Evolutionary conservation across 1,140 invertebrate genomes (phyloP).

Genomic region (Lordiphosa stackelbergi): DNA sequence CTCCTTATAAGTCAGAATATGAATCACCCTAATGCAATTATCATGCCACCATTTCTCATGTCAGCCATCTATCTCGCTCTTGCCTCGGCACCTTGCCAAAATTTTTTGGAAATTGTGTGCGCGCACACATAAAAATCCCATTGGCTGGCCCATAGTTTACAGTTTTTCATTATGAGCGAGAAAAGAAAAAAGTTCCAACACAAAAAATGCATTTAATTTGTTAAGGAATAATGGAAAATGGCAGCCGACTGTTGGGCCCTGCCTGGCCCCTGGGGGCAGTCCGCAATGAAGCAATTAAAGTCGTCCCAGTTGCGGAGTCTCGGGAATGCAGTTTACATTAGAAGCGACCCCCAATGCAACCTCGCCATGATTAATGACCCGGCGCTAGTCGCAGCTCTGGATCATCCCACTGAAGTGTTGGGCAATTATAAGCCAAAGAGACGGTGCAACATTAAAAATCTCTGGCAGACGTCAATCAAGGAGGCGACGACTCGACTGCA

Average conservation of each 20-base stretch:
- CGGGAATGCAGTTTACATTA: conserved; percentile 48
- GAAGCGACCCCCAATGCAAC: conserved; percentile 35
- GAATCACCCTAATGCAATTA: conserved; percentile 17
- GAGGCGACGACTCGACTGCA: conserved; percentile 20
- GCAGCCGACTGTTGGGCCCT: conserved; percentile 17
- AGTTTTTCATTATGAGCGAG: neutral
- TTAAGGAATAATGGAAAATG: conserved; percentile 35
- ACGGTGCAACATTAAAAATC: conserved; percentile 57
- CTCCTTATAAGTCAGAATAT: neutral
- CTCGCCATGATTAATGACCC: conserved; percentile 60
- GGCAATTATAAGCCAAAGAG: conserved; percentile 64
- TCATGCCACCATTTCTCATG: conserved; percentile 12
- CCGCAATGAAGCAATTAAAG: conserved; percentile 37
- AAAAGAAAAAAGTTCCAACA: conserved; percentile 9
- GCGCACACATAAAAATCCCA: conserved; percentile 3
- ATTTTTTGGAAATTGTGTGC: conserved; percentile 8
- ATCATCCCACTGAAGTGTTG: conserved; percentile 46
- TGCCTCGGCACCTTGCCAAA: conserved; percentile 12
- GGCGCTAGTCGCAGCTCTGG: conserved; percentile 9
- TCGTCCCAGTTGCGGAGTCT: conserved; percentile 21
- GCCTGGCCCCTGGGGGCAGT: conserved; percentile 1
- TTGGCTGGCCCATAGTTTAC: conserved; percentile 9
- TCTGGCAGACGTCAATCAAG: conserved; percentile 67
- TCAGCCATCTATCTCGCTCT: conserved; percentile 9
- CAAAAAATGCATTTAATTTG: conserved; percentile 46